A percentile compares a stretch with the other conserved stretches of the same genome.
phyloP scores from a whole-genome alignment of 2,888 invertebrate species.

The Biston stratarius region DNA sequence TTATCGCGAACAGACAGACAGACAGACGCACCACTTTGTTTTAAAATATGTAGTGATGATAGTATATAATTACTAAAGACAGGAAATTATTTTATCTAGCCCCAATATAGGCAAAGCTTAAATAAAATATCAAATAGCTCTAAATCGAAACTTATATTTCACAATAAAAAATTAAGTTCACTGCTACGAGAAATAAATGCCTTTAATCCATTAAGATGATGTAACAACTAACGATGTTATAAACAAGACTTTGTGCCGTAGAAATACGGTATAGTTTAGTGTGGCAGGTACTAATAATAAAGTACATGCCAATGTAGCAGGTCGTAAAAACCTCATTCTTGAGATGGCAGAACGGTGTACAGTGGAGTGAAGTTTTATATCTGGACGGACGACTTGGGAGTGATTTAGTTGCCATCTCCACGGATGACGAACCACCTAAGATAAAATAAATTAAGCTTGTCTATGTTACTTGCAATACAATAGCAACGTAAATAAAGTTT shows the following conservation, averaged over 20 bases:
- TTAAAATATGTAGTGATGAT: no score
- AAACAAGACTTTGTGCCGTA: slow-evolving; percentile 5
- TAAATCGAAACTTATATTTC: neutral
- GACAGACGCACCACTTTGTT: no score
- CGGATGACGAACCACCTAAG: neutral
- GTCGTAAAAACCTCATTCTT: slow-evolving; percentile 25
- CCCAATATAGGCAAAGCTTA: no score
- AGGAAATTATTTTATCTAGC: no score
- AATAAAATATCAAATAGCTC: neutral
- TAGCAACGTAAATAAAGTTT: no score
- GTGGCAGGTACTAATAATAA: slow-evolving; percentile 14
- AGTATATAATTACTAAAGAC: no score
- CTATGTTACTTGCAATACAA: no score
- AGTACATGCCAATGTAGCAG: slow-evolving; percentile 18
- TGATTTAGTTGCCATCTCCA: slow-evolving; percentile 7
- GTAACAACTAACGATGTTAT: neutral
- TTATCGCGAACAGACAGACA: no score
- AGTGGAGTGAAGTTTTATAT: slow-evolving; percentile 21
- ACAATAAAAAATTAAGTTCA: slow-evolving; percentile 2
- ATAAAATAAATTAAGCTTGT: neutral
- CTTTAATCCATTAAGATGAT: slow-evolving; percentile 28
- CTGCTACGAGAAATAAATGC: slow-evolving; percentile 18
- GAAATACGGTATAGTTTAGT: slow-evolving; percentile 17
- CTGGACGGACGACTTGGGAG: slow-evolving; percentile 2
- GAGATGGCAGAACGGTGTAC: slow-evolving; percentile 22